Evolutionary conservation across 2,113 vertebrate species (phyloP), one percentile per base, ranked within the genome.

Genomic region (Morone saxatilis): DNA sequence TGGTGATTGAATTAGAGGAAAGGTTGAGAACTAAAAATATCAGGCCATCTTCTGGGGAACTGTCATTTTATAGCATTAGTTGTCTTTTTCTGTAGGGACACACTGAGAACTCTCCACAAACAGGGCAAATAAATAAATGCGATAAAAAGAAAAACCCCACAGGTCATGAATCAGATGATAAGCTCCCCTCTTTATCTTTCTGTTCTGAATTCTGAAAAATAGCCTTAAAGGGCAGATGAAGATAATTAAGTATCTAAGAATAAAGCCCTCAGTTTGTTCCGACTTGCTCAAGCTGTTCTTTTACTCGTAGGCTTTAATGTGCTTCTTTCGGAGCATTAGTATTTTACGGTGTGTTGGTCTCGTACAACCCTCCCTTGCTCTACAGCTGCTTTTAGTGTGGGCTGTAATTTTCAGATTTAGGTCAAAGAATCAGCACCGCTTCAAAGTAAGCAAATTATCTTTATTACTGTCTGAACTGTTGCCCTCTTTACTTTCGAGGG

Each of bases 391-490:
- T 6, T 25, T 25, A 31, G 54, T 20, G 41, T 13, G 41, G 41
- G 71, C 71, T 73, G 54, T 47, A 59, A 59, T 59, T 71, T 16
- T 71, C 20, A 56, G 20, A 56, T 41, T 25, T 4, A 48, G 43
- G 41, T 47, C 63, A 31, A 31, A 31, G n/a, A 66, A 14, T 45
- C 43, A 19, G 20, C 51, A 1, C 13, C 40, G 12, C 38, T 17
- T 72, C 41, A n/a, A 5, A 7, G 40, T 59, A 31, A 60, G 54
- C 22, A 47, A 36, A n/a, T 73, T 19, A 47, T 45, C 54, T 59
- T 57, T 12, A 72, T 72, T 48, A 47, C 43, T 7, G n/a, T 12
- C 8, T 43, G 53, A 45, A 57, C 53, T 48, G 25, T 36, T n/a
- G 17, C 5, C 16, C 56, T 38, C 53, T 48, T 47, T 22, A 20